Percentiles rank a stretch among this genome's conserved stretches.
phyloP scores from a whole-genome alignment of 1,140 invertebrate genomes.

The Lutraria rhynchaena region DNA sequence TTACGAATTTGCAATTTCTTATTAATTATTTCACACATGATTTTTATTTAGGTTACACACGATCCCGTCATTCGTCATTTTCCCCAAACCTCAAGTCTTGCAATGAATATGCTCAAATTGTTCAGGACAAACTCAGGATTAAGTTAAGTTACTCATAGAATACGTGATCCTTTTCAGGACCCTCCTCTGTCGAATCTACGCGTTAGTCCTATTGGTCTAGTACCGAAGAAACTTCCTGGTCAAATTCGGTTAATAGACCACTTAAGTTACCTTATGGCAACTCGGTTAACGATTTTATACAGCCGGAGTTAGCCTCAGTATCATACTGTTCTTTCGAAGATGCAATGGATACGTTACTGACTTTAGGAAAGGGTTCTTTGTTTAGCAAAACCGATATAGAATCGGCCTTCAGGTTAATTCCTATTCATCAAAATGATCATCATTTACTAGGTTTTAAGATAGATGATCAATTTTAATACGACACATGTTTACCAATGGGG shows the following conservation, averaged over 20 bases:
- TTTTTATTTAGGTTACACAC: conserved; percentile 36
- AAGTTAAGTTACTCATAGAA: background rate
- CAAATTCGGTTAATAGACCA: conserved; percentile 34
- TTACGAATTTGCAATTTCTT: conserved; percentile 5
- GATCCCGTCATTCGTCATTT: background rate
- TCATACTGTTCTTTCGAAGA: conserved; percentile 17
- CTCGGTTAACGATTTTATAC: conserved; percentile 5
- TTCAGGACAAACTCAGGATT: background rate
- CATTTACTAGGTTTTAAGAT: background rate
- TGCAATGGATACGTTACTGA: background rate
- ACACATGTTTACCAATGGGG: conserved; percentile 37
- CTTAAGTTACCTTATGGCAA: conserved; percentile 8
- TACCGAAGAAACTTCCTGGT: conserved; percentile 10
- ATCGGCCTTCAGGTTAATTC: conserved; percentile 1
- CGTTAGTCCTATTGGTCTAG: conserved; percentile 30
- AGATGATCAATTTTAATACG: conserved; percentile 5
- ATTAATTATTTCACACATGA: conserved; percentile 34
- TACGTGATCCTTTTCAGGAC: conserved; percentile 6
- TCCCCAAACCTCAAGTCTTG: conserved; percentile 28
- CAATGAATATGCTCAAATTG: background rate
- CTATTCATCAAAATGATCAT: conserved; percentile 21
- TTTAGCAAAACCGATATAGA: conserved; percentile 31
- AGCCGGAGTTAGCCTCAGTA: background rate
- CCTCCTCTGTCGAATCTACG: conserved; percentile 7
- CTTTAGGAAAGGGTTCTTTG: background rate